These are phyloP conservation scores for Ceratina japonica DNA, from an alignment of 1,140 invertebrate genomes.

Conservation along the genomic window DNA sequence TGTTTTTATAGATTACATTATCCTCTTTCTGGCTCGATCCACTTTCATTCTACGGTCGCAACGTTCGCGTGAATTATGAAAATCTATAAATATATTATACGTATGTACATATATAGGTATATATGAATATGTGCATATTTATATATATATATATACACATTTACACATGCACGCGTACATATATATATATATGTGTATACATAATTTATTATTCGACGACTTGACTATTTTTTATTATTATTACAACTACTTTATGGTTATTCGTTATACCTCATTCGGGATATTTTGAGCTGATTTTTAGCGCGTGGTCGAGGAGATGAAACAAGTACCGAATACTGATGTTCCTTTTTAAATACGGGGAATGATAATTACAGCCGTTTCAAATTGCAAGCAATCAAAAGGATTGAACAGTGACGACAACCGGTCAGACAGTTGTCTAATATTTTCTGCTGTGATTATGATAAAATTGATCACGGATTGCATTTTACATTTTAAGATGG, in stretches of 20 bases:
- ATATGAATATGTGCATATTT: conserved; percentile 13
- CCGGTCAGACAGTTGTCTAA: too few species aligned
- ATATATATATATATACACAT: conserved; percentile 38
- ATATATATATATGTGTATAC: conserved; percentile 46
- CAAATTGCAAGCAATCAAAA: too few species aligned
- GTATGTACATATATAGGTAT: conserved; percentile 10
- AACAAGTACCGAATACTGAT: background rate
- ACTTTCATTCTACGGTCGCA: conserved; percentile 63
- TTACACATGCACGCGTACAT: conserved; percentile 37
- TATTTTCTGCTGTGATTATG: too few species aligned
- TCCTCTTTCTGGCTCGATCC: conserved; percentile 43
- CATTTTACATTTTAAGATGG: too few species aligned
- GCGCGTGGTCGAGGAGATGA: conserved; percentile 75
- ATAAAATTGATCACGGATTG: too few species aligned
- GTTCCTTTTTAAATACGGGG: too few species aligned
- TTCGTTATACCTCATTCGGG: conserved; percentile 64
- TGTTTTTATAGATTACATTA: background rate
- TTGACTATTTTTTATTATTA: conserved; percentile 67
- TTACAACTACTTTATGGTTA: conserved; percentile 63
- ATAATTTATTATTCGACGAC: conserved; percentile 64
- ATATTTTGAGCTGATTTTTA: conserved; percentile 76
- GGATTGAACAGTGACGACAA: too few species aligned
- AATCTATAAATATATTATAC: conserved; percentile 58
- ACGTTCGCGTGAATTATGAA: conserved; percentile 56
- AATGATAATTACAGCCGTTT: too few species aligned